These are phyloP conservation scores for Coregonus clupeaformis DNA, from an alignment of 2,113 vertebrate species.

Conservation along the genomic window DNA sequence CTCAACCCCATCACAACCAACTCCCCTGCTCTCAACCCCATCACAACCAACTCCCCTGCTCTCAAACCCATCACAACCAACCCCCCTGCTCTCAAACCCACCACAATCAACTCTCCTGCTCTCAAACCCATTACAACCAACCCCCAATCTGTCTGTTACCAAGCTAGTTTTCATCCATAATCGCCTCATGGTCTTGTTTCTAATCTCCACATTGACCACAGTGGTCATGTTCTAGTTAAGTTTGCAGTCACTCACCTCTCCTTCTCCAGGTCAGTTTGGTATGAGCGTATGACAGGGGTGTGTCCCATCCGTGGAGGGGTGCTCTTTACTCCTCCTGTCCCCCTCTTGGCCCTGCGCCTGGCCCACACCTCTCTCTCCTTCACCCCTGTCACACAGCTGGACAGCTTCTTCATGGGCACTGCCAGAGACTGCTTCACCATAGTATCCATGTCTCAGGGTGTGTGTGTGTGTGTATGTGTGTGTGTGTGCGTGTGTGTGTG, in stretches of 20 bases:
- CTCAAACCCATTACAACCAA: constrained; percentile 4
- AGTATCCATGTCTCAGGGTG: constrained; percentile 49
- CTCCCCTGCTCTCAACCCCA: not conserved
- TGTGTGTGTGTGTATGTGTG: too few species aligned
- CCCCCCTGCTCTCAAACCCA: not conserved
- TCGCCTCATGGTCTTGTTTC: constrained; percentile 75
- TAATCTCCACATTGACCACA: constrained; percentile 47
- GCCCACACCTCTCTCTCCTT: constrained; percentile 36
- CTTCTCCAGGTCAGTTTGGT: constrained; percentile 65
- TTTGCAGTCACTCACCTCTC: constrained; percentile 57
- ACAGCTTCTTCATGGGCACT: constrained; percentile 57
- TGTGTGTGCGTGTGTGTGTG: not conserved
- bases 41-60: not conserved
- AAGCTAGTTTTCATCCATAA: constrained; percentile 62
- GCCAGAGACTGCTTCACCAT: constrained; percentile 50
- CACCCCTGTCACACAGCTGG: constrained; percentile 47
- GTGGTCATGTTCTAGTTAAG: not conserved
- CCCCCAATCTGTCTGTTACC: constrained; percentile 50
- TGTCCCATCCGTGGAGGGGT: not conserved
- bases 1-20: not conserved
- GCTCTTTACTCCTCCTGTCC: constrained; percentile 19
- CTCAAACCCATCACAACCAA: not conserved
- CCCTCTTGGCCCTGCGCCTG: constrained; percentile 37
- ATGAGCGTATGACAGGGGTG: constrained; percentile 21
- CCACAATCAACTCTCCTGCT: not conserved